phyloP scores from a whole-genome alignment of 2,113 vertebrate genomes.

The Ammodramus savannarum region DNA sequence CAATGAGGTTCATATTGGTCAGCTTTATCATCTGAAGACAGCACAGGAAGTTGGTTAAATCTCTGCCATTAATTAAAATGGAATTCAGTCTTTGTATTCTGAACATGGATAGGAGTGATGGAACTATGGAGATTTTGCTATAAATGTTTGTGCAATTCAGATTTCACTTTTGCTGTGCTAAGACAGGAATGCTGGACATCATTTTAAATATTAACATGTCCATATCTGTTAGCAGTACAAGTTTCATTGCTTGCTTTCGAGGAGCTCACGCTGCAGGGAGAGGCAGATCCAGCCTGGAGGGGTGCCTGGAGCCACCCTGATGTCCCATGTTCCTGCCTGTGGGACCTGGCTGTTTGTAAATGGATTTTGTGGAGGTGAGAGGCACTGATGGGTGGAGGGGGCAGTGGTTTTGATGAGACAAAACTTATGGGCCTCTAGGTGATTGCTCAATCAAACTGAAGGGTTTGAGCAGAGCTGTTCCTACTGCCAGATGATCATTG shows the following conservation, averaged over 20 bases:
- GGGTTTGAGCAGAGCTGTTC: background rate
- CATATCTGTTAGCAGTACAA: background rate
- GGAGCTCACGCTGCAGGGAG: background rate
- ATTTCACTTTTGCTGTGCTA: background rate
- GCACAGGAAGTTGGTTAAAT: background rate
- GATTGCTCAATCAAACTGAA: background rate
- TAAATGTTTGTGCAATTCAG: background rate
- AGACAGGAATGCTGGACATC: fast-evolving
- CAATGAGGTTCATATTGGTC: background rate
- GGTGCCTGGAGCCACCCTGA: background rate
- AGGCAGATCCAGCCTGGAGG: background rate
- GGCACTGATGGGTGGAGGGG: background rate
- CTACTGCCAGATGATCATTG: background rate
- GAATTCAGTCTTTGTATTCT: background rate
- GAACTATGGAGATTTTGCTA: background rate
- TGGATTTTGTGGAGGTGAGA: background rate
- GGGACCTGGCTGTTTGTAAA: fast-evolving
- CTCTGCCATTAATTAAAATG: background rate
- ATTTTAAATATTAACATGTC: background rate
- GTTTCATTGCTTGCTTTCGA: background rate
- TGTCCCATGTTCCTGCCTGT: background rate
- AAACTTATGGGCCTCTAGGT: background rate
- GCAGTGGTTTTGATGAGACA: background rate
- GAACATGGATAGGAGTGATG: background rate
- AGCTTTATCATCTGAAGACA: background rate